A percentile compares a stretch with the other conserved stretches of the same genome.
phyloP scores from a whole-genome alignment of 2,888 invertebrate species.

The Eustalomyia histrio region DNA sequence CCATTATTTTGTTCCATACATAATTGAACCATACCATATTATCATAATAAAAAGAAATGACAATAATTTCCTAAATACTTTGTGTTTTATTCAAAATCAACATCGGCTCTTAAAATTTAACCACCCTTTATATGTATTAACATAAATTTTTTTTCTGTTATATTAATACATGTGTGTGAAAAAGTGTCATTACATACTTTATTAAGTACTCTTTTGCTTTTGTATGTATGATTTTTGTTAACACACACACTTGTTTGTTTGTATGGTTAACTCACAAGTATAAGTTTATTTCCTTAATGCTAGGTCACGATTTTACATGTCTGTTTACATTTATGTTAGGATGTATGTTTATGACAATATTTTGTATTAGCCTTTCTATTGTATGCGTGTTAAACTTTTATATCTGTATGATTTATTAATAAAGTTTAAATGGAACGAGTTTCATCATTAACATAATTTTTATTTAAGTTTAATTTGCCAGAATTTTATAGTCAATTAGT shows the following conservation, averaged over 20 bases:
- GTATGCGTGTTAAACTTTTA: constrained; percentile 47
- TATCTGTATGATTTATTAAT: constrained; percentile 46
- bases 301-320: constrained; percentile 50
- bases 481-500: constrained; percentile 36
- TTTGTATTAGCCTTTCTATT: background rate
- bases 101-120: no score
- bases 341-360: background rate
- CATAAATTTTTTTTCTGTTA: constrained; percentile 35
- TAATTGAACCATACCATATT: no score
- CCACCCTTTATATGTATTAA: no score
- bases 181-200: background rate
- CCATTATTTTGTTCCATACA: no score
- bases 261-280: background rate
- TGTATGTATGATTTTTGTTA: background rate
- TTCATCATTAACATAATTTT: constrained; percentile 47
- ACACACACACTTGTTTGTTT: no score
- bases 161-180: background rate
- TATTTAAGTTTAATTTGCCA: constrained; percentile 41
- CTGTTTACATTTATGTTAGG: background rate
- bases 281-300: constrained; percentile 56
- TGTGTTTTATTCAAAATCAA: no score
- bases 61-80: no score
- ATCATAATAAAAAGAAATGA: no score
- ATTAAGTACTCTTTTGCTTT: background rate
- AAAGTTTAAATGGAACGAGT: constrained; percentile 31